Evolutionary conservation across 2,113 vertebrate genomes (phyloP).

Genomic region (Dunckerocampus dactyliophorus): DNA sequence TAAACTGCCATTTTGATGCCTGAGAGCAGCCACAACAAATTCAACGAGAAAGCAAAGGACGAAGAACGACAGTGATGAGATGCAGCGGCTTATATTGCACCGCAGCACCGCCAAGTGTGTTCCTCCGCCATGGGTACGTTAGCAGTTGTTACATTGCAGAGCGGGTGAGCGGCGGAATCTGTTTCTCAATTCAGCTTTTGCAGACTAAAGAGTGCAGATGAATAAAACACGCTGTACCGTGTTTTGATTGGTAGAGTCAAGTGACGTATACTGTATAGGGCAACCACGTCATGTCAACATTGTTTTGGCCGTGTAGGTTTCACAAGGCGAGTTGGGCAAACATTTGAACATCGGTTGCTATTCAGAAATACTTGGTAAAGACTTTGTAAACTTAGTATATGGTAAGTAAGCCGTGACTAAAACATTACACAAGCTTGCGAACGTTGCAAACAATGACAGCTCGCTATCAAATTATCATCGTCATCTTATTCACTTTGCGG

Average conservation of each 20-base stretch:
- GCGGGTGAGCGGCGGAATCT: background rate
- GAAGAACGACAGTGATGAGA: fast-evolving
- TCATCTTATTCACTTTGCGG: too few relatives aligned
- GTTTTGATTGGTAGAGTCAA: slow-evolving; percentile 11
- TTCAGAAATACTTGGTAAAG: too few relatives aligned
- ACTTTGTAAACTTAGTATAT: too few relatives aligned
- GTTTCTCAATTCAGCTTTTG: background rate
- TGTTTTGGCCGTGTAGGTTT: background rate
- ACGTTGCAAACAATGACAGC: too few relatives aligned
- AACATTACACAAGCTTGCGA: too few relatives aligned
- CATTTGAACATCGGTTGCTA: too few relatives aligned
- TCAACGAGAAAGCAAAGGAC: background rate
- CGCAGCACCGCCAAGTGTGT: slow-evolving; percentile 26
- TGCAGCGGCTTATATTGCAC: slow-evolving; percentile 21
- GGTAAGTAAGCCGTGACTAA: too few relatives aligned
- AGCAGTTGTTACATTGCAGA: fast-evolving
- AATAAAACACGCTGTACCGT: background rate
- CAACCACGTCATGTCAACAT: slow-evolving; percentile 49
- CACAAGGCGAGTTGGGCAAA: background rate
- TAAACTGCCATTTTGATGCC: slow-evolving; percentile 65
- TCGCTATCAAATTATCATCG: too few relatives aligned
- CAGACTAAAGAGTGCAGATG: fast-evolving
- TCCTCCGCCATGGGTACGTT: slow-evolving; percentile 48
- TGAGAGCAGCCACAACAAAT: background rate
- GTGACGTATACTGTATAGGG: slow-evolving; percentile 29